Conservation (phyloP, 2,888 invertebrate species). For the Unio pictorum region DNA sequence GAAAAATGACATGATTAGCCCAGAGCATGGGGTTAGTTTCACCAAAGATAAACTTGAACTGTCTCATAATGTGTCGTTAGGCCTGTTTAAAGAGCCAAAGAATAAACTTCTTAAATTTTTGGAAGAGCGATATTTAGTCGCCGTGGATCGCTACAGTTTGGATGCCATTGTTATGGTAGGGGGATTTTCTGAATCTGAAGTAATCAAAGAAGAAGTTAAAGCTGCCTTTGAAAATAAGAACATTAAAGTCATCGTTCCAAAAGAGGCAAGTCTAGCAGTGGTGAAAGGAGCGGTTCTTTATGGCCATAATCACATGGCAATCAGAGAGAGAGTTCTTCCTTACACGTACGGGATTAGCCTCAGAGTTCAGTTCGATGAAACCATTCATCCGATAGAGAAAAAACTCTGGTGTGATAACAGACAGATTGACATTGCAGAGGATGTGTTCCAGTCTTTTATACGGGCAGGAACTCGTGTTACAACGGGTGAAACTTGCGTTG, state of each 20-base stretch:
- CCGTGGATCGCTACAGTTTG: background rate
- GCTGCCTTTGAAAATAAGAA: background rate
- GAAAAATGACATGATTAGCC: no score
- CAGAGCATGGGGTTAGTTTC: no score
- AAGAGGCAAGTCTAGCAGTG: constrained; percentile 4
- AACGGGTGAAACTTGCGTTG: background rate
- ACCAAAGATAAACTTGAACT: no score
- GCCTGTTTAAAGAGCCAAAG: background rate
- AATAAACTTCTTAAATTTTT: background rate
- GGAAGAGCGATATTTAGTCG: background rate
- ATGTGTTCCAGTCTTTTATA: constrained; percentile 5
- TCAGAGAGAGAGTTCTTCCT: background rate
- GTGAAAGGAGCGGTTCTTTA: constrained; percentile 6
- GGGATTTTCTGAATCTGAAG: constrained; percentile 7
- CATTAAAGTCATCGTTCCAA: constrained; percentile 1
- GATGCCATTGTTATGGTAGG: constrained; percentile 4
- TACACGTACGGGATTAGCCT: constrained; percentile 5
- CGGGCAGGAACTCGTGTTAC: background rate
- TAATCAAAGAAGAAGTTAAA: background rate
- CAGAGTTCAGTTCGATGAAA: constrained; percentile 2
- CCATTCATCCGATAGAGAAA: constrained; percentile 1
- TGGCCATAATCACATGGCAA: constrained; percentile 2
- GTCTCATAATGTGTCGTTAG: no score
- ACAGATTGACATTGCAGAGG: constrained; percentile 1
- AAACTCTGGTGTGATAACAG: background rate